Percentiles rank a stretch among this genome's conserved stretches.
Evolutionary conservation across 2,797 vertebrate genomes (phyloP).

Genomic region (Coregonus suidteri): DNA sequence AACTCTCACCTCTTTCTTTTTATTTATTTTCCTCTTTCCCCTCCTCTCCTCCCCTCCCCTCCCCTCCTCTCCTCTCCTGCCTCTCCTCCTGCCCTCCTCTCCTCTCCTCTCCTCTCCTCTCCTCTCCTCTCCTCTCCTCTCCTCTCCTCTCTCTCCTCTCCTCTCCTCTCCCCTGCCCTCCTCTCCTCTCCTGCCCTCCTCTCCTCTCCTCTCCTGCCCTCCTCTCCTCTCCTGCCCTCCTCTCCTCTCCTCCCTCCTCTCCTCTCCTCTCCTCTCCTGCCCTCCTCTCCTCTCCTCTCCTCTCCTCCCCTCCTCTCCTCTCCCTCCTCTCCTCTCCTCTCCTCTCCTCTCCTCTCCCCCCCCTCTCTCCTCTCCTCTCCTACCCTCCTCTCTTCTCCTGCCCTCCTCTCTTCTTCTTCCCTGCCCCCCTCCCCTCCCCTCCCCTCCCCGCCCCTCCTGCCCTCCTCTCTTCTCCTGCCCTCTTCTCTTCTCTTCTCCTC

Average conservation of each 20-base stretch:
- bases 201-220: constrained; percentile 22
- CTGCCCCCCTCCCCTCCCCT: background rate
- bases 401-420: background rate
- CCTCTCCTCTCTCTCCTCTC: background rate
- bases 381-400: background rate
- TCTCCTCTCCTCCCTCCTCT: no score
- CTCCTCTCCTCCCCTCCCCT: background rate
- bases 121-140: background rate
- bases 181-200: background rate
- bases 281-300: background rate
- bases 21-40: background rate
- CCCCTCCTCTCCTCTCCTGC: background rate
- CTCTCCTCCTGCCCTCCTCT: background rate
- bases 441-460: constrained; percentile 10
- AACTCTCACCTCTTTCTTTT: background rate
- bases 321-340: constrained; percentile 4
- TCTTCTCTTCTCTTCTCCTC: background rate
- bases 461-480: constrained; percentile 38
- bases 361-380: no score
- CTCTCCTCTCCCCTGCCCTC: background rate
- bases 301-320: background rate
- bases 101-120: constrained; percentile 7
- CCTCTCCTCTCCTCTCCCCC: background rate
- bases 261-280: background rate
- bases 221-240: background rate